phyloP scores from a whole-genome alignment of 2,797 vertebrate species.

The Petrocephalus schoutedeni region DNA sequence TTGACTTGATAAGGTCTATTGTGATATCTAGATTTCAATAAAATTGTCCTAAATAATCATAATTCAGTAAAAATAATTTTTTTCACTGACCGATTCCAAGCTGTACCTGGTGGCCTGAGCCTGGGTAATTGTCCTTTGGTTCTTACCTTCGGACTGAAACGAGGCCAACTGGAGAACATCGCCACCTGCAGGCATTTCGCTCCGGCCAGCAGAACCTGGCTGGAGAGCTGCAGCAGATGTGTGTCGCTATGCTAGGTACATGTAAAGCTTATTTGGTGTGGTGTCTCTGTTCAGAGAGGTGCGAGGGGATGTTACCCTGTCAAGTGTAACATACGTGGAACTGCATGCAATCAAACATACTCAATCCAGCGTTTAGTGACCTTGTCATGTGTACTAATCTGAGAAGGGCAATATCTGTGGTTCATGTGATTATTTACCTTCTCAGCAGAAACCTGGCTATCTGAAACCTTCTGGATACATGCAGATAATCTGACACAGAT shows the following conservation, averaged over 20 bases:
- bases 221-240: neutral
- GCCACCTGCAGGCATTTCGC: neutral
- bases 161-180: neutral
- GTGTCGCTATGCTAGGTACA: neutral
- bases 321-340: neutral
- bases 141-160: neutral
- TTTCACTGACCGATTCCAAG: neutral
- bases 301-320: neutral
- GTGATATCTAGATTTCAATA: neutral
- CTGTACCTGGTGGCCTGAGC: neutral
- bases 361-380: neutral
- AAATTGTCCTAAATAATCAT: neutral
- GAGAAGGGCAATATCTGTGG: neutral
- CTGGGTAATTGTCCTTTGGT: neutral
- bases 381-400: neutral
- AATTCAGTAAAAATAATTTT: neutral
- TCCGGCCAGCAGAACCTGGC: neutral
- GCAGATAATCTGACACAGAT: neutral
- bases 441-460: neutral
- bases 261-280: neutral
- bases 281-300: neutral
- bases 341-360: neutral
- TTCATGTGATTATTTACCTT: neutral
- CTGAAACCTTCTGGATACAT: neutral
- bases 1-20: neutral